phyloP scores from a whole-genome alignment of 2,113 vertebrate genomes.

The Crotalus helleri region DNA sequence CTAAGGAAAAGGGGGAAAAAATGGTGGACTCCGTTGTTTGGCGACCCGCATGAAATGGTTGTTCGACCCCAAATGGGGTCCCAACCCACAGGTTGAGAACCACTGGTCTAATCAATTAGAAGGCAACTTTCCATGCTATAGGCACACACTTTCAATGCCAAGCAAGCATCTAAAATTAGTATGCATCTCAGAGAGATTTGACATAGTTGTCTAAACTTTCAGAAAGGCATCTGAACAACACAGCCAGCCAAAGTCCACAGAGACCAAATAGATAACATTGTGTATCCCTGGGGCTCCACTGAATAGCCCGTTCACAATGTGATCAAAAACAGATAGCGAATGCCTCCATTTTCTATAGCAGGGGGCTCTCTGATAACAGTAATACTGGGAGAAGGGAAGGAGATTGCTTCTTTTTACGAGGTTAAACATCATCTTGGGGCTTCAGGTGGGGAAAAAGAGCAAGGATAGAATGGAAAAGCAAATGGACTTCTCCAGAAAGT shows the following conservation, averaged over 20 bases:
- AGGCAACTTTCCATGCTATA: not conserved
- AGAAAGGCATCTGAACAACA: constrained; percentile 17
- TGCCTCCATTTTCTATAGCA: not conserved
- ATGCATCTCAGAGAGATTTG: constrained; percentile 5
- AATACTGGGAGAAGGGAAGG: not conserved
- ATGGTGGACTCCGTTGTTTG: too few relatives aligned
- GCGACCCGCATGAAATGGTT: too few relatives aligned
- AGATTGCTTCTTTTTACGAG: not conserved
- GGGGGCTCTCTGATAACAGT: constrained; percentile 16
- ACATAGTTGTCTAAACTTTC: constrained; percentile 21
- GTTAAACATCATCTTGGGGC: constrained; percentile 8
- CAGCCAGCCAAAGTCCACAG: constrained; percentile 4
- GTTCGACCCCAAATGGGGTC: too few relatives aligned
- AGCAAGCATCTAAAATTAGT: not conserved
- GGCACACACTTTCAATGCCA: not conserved
- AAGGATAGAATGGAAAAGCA: not conserved
- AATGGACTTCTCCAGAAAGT: not conserved
- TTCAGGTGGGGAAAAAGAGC: not conserved
- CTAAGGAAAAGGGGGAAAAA: too few relatives aligned
- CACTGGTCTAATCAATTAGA: not conserved
- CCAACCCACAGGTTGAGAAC: too few relatives aligned
- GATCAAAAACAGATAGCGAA: constrained; percentile 47
- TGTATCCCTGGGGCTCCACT: constrained; percentile 47
- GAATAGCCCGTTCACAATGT: constrained; percentile 35
- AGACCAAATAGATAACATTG: constrained; percentile 47